Base-by-base conservation (phyloP, 23 tunicate genomes). In the Halocynthia aurantium region DNA sequence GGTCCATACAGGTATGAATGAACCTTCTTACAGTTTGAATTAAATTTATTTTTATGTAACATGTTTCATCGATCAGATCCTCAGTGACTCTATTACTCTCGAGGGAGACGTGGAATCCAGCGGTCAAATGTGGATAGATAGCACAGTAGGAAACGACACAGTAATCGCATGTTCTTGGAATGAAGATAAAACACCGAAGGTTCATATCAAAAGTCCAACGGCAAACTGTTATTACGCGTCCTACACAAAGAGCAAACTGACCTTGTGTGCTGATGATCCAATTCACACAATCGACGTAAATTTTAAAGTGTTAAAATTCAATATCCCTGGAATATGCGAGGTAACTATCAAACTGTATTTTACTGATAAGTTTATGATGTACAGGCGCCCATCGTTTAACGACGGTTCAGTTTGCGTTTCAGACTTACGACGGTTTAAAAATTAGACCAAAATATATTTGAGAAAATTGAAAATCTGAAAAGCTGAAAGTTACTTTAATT, bases 281-380 rank as follows among this genome's bases (percentile, higher is more conserved):
- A 20, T 72, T 11, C 76, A 79, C 58, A 72, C 18, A 52, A 53
- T 67, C 44, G 79, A 86, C 57, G 22, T 6, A 7, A 63, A n/a
- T 8, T 86, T 76, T 22, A 66, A 76, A 6, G 52, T 76, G 53
- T 57, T 86, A 18, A 67, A 68, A 22, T 86, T 86, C 55, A 52
- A 77, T 11, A 51, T 86, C 52, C 92, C 92, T 56, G 92, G 92
- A 76, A 81, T 53, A 54, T 82, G 85, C 6, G 64, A 81, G 77
- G 92, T 86, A 74, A 31, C 44, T 31, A n/a, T 68, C 13, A 12
- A 12, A 17, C 20, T 68, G 22, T n/a, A n/a, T 17, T n/a, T 68
- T 68, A 12, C 44, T 12, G 5, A 68, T 19, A 17, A 68, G 22
- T 18, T 18, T 68, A 17, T 12, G 44, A 0, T 31, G 4, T 31